Evolutionary conservation across 2,888 invertebrate species (phyloP), one percentile per base, ranked within the genome.

Genomic region (Brachyptera risi): DNA sequence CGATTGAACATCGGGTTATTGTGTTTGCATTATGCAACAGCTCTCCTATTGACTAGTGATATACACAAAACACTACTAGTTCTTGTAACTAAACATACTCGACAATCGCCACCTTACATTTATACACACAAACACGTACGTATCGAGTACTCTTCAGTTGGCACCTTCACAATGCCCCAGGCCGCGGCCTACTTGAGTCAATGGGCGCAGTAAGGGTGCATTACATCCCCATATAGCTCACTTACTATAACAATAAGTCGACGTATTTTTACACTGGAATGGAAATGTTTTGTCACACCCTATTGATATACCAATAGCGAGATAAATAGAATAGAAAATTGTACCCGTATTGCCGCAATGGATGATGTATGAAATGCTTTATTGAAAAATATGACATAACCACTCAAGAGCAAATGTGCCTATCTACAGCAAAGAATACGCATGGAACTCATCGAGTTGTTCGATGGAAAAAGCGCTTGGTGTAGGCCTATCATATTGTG

Each of bases 131-230:
- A 42, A 21, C 23, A 24, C 11, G 44, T 17, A 47, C 24, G n/a
- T 42, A 40, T 60, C 60, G 31, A 60, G 60, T 21, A 37, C 60
- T 42, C 60, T 60, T 15, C 40, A 60, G 15, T 26, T 54, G 54
- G 56, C 60, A 60, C 60, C 56, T 60, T 11, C 42, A 56, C 54
- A 60, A 60, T 56, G 40, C 47, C 11, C 38, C 27, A 24, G 26
- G 40, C 59, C 58, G 24, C 56, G 21, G 24, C 31, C 31, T 2
- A 47, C 47, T 21, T 11, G 47, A 47, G 47, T 47, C 47, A 23
- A 47, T 47, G 47, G 47, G 5, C 44, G 13, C 19, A 17, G 54
- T 23, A 19, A 21, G 54, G 54, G 35, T 54, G 54, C 17, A 35
- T 11, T 11, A 5, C 31, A 5, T 11, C 31, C 31, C 31, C 31